A percentile compares a stretch with the other conserved stretches of the same genome.
Evolutionary conservation across 2,797 vertebrate species (phyloP).

Genomic region (Limnodromus scolopaceus): DNA sequence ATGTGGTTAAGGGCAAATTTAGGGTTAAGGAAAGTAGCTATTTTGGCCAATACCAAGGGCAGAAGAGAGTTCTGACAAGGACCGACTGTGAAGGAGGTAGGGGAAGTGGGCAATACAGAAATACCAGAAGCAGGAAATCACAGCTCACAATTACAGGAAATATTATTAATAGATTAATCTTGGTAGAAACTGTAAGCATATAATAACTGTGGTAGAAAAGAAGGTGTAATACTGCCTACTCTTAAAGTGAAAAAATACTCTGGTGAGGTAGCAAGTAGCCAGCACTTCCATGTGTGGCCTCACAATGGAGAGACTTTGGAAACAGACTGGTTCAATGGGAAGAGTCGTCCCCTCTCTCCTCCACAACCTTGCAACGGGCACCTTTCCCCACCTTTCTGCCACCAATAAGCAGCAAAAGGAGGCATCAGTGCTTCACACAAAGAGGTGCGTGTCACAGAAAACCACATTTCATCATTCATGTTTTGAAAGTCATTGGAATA

Average conservation of each 20-base stretch:
- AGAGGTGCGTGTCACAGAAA: not conserved
- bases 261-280: not conserved
- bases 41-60: not conserved
- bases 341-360: not conserved
- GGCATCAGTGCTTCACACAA: not conserved
- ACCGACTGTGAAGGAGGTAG: not conserved
- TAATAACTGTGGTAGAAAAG: not conserved
- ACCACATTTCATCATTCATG: not conserved
- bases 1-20: not conserved
- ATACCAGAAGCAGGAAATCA: not conserved
- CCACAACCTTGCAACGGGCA: not conserved
- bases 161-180: slow-evolving; percentile 34
- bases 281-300: not conserved
- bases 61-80: not conserved
- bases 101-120: slow-evolving; percentile 10
- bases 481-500: not conserved
- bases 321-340: not conserved
- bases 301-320: not conserved
- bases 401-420: not conserved
- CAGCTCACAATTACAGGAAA: slow-evolving; percentile 43
- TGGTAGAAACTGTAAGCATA: not conserved
- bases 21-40: not conserved
- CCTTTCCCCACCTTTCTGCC: not conserved
- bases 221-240: not conserved
- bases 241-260: not conserved